Evolutionary conservation across 2,113 vertebrate species (phyloP), one percentile per base, ranked within the genome.

Genomic region (Mirounga angustirostris): DNA sequence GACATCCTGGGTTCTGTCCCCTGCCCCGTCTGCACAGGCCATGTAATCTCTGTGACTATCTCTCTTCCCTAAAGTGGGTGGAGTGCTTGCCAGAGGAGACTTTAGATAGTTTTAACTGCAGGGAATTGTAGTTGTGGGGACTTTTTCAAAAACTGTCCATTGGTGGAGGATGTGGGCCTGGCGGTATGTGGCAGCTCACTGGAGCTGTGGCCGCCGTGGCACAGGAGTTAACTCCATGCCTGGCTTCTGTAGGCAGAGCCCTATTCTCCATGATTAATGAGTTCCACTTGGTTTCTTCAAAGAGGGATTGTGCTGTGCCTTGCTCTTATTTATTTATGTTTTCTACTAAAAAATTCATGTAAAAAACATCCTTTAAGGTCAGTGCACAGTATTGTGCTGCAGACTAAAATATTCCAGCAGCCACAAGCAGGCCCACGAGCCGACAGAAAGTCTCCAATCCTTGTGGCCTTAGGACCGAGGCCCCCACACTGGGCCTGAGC

Each of bases 271-370:
- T 97, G 98, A 98, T 97, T 97, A 97, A 98, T 97, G 96, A 98
- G 91, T 97, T 98, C 96, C 67, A 85, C 97, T 97, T 97, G 95
- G 90, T 91, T 97, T 97, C 97, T 97, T 96, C 97, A 98, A 98
- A 97, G 94, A 98, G 63, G 63, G 94, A 79, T 97, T 97, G 54
- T 84, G 88, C 82, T 97, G 85, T 96, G 85, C 78, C 97, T 97
- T n/a, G 81, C 93, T 95, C 91, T 98, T 98, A 98, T 95, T 98
- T 98, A 98, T 98, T 98, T 98, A 98, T 98, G 97, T 98, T 98
- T 98, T 83, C 97, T 97, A 83, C 96, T 98, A 94, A 98, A 98
- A 98, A 95, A 97, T 97, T 98, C 76, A 97, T 98, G 97, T 97
- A 87, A 97, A 95, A 98, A 95, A 95, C 74, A 97, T 97, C 65